phyloP scores from a whole-genome alignment of 2,797 vertebrate species.

The Pseudotriccus pelzelni region DNA sequence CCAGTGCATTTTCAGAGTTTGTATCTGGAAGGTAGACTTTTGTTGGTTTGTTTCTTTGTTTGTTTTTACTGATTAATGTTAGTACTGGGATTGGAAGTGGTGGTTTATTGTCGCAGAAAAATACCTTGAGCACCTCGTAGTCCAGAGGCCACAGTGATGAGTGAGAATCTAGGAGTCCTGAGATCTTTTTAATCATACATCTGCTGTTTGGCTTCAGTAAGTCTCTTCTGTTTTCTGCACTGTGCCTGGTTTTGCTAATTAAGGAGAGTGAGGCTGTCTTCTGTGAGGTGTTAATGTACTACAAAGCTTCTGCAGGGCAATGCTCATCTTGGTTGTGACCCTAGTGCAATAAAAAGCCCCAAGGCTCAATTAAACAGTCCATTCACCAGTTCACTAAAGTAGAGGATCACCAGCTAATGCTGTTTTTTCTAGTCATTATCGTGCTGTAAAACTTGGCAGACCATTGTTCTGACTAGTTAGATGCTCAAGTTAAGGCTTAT shows the following conservation, averaged over 20 bases:
- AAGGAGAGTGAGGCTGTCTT: background rate
- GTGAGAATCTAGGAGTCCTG: background rate
- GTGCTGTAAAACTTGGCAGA: background rate
- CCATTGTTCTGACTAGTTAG: background rate
- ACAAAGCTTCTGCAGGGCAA: background rate
- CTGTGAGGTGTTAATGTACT: background rate
- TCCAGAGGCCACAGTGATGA: fast-evolving
- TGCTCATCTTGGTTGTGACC: background rate
- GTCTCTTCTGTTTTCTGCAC: background rate
- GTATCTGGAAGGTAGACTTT: background rate
- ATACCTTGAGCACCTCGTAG: background rate
- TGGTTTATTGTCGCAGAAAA: background rate
- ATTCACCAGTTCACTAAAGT: background rate
- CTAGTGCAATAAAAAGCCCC: background rate
- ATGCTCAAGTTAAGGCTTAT: background rate
- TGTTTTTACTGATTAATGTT: background rate
- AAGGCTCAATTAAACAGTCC: background rate
- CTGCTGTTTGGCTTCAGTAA: background rate
- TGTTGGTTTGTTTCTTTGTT: background rate
- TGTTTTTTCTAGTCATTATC: background rate
- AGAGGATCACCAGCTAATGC: background rate
- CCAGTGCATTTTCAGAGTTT: background rate
- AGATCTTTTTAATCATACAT: background rate
- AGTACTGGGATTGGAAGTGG: background rate
- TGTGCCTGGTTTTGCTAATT: background rate